phyloP scores from a whole-genome alignment of 2,113 vertebrate species.

The Lathamus discolor region DNA sequence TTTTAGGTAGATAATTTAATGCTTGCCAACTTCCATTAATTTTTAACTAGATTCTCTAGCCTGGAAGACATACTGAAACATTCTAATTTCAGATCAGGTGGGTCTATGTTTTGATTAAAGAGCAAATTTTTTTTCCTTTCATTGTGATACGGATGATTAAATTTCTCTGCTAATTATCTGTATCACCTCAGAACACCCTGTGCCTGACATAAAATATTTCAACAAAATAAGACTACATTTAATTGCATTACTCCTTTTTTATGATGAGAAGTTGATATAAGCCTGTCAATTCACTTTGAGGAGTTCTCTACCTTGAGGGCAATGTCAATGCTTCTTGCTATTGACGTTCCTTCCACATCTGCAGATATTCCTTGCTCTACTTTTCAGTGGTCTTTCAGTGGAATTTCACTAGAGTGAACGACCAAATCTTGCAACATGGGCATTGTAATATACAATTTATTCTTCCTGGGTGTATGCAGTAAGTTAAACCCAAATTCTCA shows the following conservation, averaged over 20 bases:
- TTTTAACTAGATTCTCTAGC: constrained; percentile 29
- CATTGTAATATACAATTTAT: background rate
- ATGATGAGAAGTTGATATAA: background rate
- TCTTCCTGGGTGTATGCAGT: background rate
- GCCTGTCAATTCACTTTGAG: constrained; percentile 6
- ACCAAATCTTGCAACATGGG: background rate
- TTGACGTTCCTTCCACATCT: background rate
- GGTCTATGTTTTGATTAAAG: constrained; percentile 52
- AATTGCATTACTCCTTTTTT: constrained; percentile 16
- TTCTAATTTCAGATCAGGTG: constrained; percentile 51
- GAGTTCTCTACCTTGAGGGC: background rate
- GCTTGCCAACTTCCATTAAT: constrained; percentile 56
- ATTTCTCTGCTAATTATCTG: constrained; percentile 59
- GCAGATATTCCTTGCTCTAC: background rate
- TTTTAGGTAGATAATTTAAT: constrained; percentile 54
- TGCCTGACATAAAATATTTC: constrained; percentile 34
- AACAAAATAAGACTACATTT: constrained; percentile 25
- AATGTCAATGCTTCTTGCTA: background rate
- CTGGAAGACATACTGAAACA: constrained; percentile 49
- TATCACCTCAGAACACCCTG: constrained; percentile 49
- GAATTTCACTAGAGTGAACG: background rate
- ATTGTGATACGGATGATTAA: constrained; percentile 54
- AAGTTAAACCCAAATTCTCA: background rate
- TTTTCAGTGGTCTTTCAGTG: background rate
- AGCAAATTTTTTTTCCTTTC: constrained; percentile 24